Evolutionary conservation across 1,140 invertebrate species (phyloP), one percentile per base, ranked within the genome.

Genomic region (Macrobrachium rosenbergii): DNA sequence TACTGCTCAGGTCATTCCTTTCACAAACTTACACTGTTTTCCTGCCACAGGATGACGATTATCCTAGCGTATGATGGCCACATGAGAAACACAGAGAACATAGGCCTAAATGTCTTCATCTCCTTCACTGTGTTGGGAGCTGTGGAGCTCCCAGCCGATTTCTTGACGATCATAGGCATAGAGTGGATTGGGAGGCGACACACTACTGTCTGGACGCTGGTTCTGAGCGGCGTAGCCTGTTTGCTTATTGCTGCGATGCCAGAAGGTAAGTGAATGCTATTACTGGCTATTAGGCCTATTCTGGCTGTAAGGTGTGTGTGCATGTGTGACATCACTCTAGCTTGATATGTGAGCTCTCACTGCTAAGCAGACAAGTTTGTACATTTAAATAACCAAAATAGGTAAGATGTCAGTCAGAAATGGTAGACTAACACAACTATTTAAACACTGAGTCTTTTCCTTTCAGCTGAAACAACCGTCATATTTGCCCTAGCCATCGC

Each of bases 121-220:
- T 96, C 96, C 2, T 97, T 97, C 90, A 96, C 96, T 1, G 93
- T 97, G 5, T 96, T 96, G 0, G 95, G 95, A 16, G 95, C 95
- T 6, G 96, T 96, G 0, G 96, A 97, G 91, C 92, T 96, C 60
- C 96, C 96, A 0, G 96, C 96, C 10, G 96, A 97, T 91, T 95
- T 96, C 0, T 94, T 97, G 72, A 93, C 97, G 10, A 96, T 96
- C 5, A 89, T 95, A 0, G 95, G 95, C 2, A 91, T 97, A 16
- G 96, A 97, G 91, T 93, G 94, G 89, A 95, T 96, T 94, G 97
- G 96, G 0, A 92, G 97, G 82, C 93, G 96, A 87, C 97, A 96
- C 96, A 92, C 96, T 21, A 95, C 96, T 0, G 97, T 95, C 91
- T 94, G 94, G 8, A 95, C 84, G 17, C 62, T 88, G n/a, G 19